These are phyloP conservation scores for Eulemur mongoz DNA, from an alignment of 2,797 vertebrate species.

Conservation along the genomic window DNA sequence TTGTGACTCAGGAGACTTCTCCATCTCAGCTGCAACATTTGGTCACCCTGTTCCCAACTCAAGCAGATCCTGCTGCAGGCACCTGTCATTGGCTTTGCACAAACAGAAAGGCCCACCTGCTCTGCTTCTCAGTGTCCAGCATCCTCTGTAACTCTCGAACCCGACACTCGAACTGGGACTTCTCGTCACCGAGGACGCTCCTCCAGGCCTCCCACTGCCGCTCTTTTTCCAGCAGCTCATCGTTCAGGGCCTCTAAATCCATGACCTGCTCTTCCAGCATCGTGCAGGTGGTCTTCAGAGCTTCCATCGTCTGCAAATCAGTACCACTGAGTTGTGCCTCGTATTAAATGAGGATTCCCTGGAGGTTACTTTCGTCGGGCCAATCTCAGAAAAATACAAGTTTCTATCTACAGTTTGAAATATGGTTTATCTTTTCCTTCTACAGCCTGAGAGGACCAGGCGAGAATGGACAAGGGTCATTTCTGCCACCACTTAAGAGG, in stretches of 20 bases:
- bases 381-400: constrained; percentile 49
- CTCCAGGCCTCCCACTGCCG: constrained; percentile 97
- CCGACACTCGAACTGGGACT: constrained; percentile 95
- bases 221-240: constrained; percentile 96
- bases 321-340: constrained; percentile 81
- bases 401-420: constrained; percentile 3
- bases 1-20: not conserved
- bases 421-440: not conserved
- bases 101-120: constrained; percentile 87
- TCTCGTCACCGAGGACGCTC: constrained; percentile 94
- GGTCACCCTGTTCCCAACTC: not conserved
- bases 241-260: constrained; percentile 96
- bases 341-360: constrained; percentile 73
- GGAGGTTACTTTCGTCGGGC: constrained; percentile 66
- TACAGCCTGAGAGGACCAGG: not conserved
- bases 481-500: not conserved
- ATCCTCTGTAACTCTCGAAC: constrained; percentile 95
- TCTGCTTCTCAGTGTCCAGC: constrained; percentile 97
- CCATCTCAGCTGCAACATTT: not conserved
- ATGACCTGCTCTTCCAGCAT: constrained; percentile 99
- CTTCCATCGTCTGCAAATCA: constrained; percentile 95
- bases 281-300: constrained; percentile 98
- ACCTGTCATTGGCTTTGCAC: not conserved
- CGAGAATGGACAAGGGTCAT: not conserved
- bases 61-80: not conserved